These are phyloP conservation scores for Habropoda laboriosa DNA, from an alignment of 1,140 invertebrate species.

Conservation along the genomic window DNA sequence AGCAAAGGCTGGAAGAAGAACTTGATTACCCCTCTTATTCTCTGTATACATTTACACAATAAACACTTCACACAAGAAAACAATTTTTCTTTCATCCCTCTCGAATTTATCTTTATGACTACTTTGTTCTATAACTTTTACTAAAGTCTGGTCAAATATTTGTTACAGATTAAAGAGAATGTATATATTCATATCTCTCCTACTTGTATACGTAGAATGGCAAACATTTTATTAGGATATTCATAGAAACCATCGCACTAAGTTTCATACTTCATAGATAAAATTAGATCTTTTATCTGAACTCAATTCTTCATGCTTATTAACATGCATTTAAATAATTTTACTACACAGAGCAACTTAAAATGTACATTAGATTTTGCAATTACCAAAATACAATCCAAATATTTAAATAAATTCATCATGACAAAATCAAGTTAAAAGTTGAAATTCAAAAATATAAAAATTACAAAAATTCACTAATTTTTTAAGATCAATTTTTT, in stretches of 20 bases:
- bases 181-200: not conserved
- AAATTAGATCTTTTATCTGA: not conserved
- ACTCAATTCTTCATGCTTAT: not conserved
- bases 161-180: not conserved
- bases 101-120: not conserved
- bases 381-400: not conserved
- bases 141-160: not conserved
- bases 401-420: not conserved
- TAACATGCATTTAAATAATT: not conserved
- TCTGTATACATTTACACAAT: not conserved
- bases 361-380: too few relatives aligned
- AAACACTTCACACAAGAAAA: not conserved
- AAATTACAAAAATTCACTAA: not conserved
- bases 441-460: not conserved
- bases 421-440: conserved; percentile 35
- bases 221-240: not conserved
- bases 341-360: not conserved
- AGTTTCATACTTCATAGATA: not conserved
- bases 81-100: not conserved
- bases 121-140: not conserved
- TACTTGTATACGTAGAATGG: too few relatives aligned
- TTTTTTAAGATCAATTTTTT: not conserved
- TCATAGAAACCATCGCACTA: not conserved
- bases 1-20: not conserved
- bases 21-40: not conserved